Conservation (phyloP, 2,113 vertebrate genomes). For the Sigmodon hispidus region DNA sequence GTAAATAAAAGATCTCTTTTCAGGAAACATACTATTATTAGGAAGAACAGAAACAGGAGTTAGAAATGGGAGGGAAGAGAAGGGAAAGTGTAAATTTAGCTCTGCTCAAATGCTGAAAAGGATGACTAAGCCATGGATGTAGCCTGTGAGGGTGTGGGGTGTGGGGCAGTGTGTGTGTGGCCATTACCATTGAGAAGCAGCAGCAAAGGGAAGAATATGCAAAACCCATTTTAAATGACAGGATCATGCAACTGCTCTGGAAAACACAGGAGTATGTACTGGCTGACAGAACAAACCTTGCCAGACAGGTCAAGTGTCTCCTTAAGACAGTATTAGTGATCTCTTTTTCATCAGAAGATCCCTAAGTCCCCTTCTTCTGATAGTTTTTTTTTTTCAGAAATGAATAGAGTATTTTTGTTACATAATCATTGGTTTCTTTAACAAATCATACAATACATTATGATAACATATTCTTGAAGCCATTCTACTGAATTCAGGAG, state of each 20-base stretch:
- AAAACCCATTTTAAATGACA: constrained; percentile 6
- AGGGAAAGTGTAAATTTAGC: not conserved
- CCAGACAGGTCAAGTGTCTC: not conserved
- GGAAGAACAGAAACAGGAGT: not conserved
- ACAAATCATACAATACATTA: not conserved
- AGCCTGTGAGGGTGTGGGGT: not conserved
- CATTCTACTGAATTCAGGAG: not conserved
- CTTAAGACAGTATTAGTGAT: not conserved
- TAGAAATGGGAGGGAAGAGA: not conserved
- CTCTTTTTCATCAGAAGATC: not conserved
- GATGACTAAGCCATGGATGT: not conserved
- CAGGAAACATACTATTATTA: not conserved
- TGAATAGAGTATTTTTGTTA: too few relatives aligned
- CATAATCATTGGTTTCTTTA: not conserved
- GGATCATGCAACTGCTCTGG: not conserved
- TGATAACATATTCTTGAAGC: not conserved
- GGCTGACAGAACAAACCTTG: not conserved
- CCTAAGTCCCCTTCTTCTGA: not conserved
- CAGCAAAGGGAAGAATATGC: not conserved
- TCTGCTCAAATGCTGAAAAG: constrained; percentile 23
- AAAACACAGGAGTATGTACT: not conserved
- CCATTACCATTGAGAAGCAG: not conserved
- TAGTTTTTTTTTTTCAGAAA: too few relatives aligned
- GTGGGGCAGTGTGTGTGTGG: not conserved
- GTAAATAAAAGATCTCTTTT: not conserved